Evolutionary conservation across 2,113 vertebrate genomes (phyloP).

Genomic region (Aegotheles bennettii): DNA sequence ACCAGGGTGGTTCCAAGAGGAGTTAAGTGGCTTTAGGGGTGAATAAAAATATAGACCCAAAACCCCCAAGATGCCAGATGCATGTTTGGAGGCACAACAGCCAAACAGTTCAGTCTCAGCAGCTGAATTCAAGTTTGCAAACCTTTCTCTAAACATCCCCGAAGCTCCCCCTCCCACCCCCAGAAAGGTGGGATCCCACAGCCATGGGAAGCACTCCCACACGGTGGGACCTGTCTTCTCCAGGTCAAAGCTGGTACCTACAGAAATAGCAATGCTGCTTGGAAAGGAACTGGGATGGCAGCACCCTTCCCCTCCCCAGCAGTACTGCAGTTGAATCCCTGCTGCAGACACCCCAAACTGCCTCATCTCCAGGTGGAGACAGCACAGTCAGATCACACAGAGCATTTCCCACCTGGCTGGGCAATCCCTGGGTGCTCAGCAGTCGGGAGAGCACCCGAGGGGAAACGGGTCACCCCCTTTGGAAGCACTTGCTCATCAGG

Average conservation of each 20-base stretch:
- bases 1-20: rapidly evolving
- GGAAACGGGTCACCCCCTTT: rapidly evolving
- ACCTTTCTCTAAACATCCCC: not conserved
- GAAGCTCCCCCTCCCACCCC: not conserved
- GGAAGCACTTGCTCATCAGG: rapidly evolving
- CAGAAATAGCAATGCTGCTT: rapidly evolving
- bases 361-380: not conserved
- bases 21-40: no score
- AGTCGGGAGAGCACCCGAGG: rapidly evolving
- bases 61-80: not conserved
- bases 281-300: rapidly evolving
- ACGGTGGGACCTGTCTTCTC: not conserved
- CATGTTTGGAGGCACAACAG: not conserved
- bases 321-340: not conserved
- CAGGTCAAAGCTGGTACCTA: rapidly evolving
- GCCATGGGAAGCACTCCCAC: rapidly evolving
- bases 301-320: not conserved
- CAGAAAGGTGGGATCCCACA: rapidly evolving
- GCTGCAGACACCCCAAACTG: no score
- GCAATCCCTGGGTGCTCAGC: not conserved
- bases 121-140: not conserved
- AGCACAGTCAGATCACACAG: rapidly evolving
- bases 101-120: not conserved
- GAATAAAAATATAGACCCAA: not conserved
- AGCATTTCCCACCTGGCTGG: not conserved